These are phyloP conservation scores for Gallinago undulata DNA, from an alignment of 2,113 vertebrate species.

Conservation along the genomic window DNA sequence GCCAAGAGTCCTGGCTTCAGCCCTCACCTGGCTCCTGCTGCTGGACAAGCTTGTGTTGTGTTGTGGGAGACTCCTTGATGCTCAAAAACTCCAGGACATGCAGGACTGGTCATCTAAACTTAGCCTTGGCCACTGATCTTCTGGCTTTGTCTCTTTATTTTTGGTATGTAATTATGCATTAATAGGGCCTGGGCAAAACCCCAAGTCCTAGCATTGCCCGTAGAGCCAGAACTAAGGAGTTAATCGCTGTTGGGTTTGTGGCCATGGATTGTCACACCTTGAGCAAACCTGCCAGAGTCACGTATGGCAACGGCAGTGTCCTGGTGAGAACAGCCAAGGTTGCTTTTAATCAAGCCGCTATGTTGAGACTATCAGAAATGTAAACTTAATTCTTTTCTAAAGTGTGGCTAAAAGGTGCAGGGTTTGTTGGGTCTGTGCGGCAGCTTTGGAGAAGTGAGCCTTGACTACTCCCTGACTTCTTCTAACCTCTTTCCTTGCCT, in stretches of 20 bases:
- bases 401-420: not conserved
- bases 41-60: rapidly evolving
- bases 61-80: not conserved
- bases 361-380: not conserved
- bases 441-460: not conserved
- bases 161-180: not conserved
- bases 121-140: not conserved
- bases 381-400: not conserved
- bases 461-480: not conserved
- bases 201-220: not conserved
- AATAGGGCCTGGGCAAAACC: not conserved
- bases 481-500: not conserved
- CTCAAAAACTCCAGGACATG: rapidly evolving
- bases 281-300: not conserved
- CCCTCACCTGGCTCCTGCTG: not conserved
- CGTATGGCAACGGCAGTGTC: rapidly evolving
- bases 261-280: not conserved
- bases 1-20: not conserved
- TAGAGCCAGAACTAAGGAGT: not conserved
- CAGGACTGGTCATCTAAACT: not conserved
- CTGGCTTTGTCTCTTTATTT: constrained; percentile 12
- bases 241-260: not conserved
- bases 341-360: not conserved
- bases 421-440: not conserved
- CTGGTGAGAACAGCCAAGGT: not conserved